These are phyloP conservation scores for Parauchenoglanis ngamensis DNA, from an alignment of 2,797 vertebrate species.

Conservation along the genomic window DNA sequence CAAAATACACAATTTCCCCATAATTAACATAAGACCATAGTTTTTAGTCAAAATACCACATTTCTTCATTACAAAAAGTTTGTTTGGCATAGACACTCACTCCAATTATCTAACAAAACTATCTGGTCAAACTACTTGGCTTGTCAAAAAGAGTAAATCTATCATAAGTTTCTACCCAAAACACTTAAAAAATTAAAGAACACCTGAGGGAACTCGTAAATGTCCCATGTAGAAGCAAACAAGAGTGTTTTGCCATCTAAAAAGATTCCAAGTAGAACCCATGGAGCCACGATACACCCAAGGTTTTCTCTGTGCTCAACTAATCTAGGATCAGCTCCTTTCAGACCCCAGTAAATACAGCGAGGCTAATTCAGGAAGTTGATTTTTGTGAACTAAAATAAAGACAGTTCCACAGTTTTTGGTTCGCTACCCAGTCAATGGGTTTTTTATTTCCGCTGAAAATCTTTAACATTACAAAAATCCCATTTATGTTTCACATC, in stretches of 20 bases:
- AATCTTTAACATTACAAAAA: conserved; percentile 37
- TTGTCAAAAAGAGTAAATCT: neutral
- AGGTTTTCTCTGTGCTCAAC: neutral
- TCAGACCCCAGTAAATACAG: neutral
- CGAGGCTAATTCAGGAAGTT: too few species aligned
- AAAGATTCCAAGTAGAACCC: neutral
- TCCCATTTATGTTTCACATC: neutral
- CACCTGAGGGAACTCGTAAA: neutral
- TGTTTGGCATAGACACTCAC: neutral
- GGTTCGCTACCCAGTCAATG: conserved; percentile 71
- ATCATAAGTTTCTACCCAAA: neutral
- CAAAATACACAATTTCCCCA: neutral
- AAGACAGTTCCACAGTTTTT: neutral
- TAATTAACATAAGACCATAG: neutral
- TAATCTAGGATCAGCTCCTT: neutral
- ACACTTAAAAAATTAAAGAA: neutral
- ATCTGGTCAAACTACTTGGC: neutral
- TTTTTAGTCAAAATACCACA: neutral
- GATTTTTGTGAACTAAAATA: conserved; percentile 1
- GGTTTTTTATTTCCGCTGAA: conserved; percentile 66
- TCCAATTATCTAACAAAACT: neutral
- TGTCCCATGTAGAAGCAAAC: neutral
- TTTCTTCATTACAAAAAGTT: neutral
- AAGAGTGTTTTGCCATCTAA: neutral
- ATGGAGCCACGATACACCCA: neutral